Evolutionary conservation across 1,140 invertebrate species (phyloP).

Genomic region (Diprion similis): DNA sequence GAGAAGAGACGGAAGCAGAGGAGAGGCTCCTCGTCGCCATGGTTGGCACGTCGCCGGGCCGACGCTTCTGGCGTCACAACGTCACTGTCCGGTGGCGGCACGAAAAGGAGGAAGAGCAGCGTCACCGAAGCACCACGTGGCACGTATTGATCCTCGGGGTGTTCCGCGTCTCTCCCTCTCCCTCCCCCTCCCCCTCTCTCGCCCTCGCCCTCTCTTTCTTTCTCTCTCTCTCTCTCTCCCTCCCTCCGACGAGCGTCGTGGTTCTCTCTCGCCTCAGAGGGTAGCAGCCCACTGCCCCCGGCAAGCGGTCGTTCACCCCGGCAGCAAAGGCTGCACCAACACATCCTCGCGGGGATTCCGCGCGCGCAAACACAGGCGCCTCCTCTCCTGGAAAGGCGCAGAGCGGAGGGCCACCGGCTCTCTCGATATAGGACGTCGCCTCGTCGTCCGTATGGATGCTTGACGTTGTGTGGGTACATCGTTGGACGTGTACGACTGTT

Average conservation of each 20-base stretch:
- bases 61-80: not conserved
- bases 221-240: slow-evolving; percentile 12
- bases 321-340: not conserved
- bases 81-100: slow-evolving; percentile 1
- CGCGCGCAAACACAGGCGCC: not conserved
- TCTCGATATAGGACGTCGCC: not conserved
- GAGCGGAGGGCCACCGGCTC: not conserved
- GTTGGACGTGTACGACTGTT: too few relatives aligned
- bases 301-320: slow-evolving; percentile 59
- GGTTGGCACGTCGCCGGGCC: not conserved
- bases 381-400: not conserved
- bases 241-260: slow-evolving; percentile 29
- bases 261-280: slow-evolving; percentile 42
- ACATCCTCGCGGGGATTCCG: slow-evolving; percentile 1
- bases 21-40: not conserved
- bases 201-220: slow-evolving; percentile 12
- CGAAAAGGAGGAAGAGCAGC: slow-evolving; percentile 11
- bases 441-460: not conserved
- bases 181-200: slow-evolving; percentile 23
- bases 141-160: slow-evolving; percentile 54
- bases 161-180: slow-evolving; percentile 36
- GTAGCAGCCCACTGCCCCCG: slow-evolving; percentile 62
- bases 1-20: not conserved
- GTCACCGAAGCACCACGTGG: slow-evolving; percentile 53
- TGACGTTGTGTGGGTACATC: too few relatives aligned